Evolutionary conservation across 2,888 invertebrate genomes (phyloP).

Genomic region (Cheiracanthium punctorium): DNA sequence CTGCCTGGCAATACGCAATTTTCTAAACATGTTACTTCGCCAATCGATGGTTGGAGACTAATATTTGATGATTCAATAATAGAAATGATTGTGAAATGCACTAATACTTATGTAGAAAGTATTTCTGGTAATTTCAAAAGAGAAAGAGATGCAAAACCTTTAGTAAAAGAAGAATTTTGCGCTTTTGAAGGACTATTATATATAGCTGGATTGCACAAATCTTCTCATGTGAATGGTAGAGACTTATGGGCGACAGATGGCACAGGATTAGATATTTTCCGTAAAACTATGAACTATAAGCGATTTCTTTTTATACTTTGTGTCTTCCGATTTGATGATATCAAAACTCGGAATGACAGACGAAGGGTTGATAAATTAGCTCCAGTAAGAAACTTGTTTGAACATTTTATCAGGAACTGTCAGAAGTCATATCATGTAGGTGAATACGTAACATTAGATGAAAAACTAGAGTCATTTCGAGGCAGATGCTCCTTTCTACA

Average conservation of each 20-base stretch:
- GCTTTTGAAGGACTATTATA: conserved; percentile 25
- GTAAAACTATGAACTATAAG: conserved; percentile 19
- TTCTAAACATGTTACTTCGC: too few relatives aligned
- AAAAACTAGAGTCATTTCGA: conserved; percentile 31
- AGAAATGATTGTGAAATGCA: too few relatives aligned
- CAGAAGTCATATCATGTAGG: conserved; percentile 24
- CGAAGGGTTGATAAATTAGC: conserved; percentile 22
- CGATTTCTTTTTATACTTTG: conserved; percentile 33
- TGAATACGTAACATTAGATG: conserved; percentile 38
- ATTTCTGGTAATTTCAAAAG: too few relatives aligned
- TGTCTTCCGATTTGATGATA: conserved; percentile 27
- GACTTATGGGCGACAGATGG: conserved; percentile 28
- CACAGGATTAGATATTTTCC: conserved; percentile 26
- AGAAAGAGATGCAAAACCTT: neutral
- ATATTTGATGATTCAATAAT: too few relatives aligned
- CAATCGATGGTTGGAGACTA: too few relatives aligned
- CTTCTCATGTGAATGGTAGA: conserved; percentile 21
- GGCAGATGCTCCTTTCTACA: conserved; percentile 34
- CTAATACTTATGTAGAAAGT: too few relatives aligned
- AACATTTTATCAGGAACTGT: conserved; percentile 50
- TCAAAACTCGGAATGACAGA: conserved; percentile 16
- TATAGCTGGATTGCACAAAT: conserved; percentile 19
- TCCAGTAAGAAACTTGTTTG: conserved; percentile 30
- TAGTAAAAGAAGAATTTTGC: neutral
- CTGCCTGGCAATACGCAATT: too few relatives aligned